Evolutionary conservation across 2,888 invertebrate species (phyloP).

Genomic region (Prostheceraeus crozeri): DNA sequence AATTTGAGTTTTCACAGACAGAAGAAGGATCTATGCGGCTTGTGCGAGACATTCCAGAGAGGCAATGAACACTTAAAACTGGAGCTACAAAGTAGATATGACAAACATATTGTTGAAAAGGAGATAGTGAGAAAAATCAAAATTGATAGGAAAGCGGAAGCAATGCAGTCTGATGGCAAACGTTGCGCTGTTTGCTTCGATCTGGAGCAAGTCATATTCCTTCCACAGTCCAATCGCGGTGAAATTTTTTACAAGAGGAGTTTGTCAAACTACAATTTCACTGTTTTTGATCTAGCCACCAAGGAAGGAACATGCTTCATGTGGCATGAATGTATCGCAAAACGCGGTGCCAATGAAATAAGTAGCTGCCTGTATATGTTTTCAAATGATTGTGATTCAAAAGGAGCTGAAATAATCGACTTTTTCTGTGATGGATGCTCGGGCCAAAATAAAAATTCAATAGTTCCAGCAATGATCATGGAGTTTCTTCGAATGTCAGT

Average conservation of each 20-base stretch:
- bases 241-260: constrained; percentile 1
- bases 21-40: constrained; percentile 6
- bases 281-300: not conserved
- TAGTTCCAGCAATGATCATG: too few relatives aligned
- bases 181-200: not conserved
- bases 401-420: not conserved
- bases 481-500: constrained; percentile 3
- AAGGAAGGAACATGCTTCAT: constrained; percentile 5
- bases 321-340: constrained; percentile 11
- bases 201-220: constrained; percentile 2
- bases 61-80: not conserved
- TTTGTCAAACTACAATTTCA: constrained; percentile 13
- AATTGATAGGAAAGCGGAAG: not conserved
- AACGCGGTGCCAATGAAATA: constrained; percentile 10
- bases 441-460: constrained; percentile 6
- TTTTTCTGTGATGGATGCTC: constrained; percentile 7
- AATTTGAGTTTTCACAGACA: constrained; percentile 5
- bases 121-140: not conserved
- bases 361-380: constrained; percentile 7
- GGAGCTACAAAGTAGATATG: not conserved
- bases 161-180: not conserved
- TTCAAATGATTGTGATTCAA: not conserved
- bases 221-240: not conserved
- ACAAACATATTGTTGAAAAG: constrained; percentile 6
- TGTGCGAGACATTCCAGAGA: not conserved